Conservation (phyloP, 1,140 invertebrate genomes). For the Metopolophium dirhodum region DNA sequence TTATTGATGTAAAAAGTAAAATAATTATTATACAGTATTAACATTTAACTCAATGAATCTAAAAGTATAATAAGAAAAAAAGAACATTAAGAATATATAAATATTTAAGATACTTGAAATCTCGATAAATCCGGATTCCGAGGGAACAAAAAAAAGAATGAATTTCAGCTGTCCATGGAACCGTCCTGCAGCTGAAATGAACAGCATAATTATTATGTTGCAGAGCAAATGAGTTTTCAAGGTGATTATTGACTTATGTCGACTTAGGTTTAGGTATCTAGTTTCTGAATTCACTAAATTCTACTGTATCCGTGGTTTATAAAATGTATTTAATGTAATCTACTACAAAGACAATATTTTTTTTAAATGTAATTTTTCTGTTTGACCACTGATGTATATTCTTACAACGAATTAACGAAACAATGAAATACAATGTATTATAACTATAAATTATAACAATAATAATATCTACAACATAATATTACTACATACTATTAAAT, state of each 20-base stretch:
- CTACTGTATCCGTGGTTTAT: not conserved
- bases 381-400: no score
- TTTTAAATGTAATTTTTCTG: no score
- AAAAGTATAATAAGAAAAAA: not conserved
- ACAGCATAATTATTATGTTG: not conserved
- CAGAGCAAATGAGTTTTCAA: not conserved
- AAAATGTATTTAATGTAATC: not conserved
- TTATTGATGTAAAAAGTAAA: not conserved
- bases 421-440: no score
- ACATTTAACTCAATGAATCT: not conserved
- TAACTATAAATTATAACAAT: no score
- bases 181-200: not conserved
- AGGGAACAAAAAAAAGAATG: not conserved
- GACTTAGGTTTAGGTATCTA: slow-evolving; percentile 4
- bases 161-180: not conserved
- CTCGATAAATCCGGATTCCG: not conserved
- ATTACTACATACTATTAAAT: no score
- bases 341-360: not conserved
- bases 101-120: not conserved
- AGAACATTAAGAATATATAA: not conserved
- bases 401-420: no score
- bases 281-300: not conserved
- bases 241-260: not conserved
- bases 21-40: not conserved
- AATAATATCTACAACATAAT: no score